Evolutionary conservation across 92 coral and sea anemone genomes (phyloP).

Genomic region (Porites lobata): DNA sequence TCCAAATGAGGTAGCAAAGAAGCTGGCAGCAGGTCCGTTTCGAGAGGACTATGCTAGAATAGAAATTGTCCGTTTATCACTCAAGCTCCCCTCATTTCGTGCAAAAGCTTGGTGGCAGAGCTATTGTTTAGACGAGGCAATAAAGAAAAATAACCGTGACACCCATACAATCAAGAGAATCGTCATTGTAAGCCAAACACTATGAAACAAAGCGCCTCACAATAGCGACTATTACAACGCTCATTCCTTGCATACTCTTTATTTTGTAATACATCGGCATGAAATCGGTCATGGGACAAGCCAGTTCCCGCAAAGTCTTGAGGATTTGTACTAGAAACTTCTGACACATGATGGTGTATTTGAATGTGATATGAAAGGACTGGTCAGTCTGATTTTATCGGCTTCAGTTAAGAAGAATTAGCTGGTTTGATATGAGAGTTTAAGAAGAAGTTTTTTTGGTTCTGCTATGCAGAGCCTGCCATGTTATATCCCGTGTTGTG

Average conservation of each 20-base stretch:
- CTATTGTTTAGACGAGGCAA: background rate
- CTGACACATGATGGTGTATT: no score
- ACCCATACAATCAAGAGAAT: background rate
- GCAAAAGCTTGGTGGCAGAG: background rate
- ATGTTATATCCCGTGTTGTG: no score
- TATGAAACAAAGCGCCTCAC: constrained; percentile 6
- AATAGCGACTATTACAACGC: background rate
- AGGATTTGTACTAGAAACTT: background rate
- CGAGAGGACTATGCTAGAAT: no score
- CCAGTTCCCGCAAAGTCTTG: background rate
- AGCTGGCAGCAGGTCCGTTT: no score
- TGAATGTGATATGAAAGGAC: no score
- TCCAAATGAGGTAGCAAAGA: background rate
- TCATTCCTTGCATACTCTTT: constrained; percentile 34
- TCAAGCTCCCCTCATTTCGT: background rate
- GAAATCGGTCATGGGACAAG: background rate
- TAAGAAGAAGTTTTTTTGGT: no score
- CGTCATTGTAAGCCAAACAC: constrained; percentile 25
- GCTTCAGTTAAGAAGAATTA: background rate
- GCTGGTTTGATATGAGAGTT: background rate
- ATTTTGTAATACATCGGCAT: background rate
- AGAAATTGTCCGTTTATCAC: background rate
- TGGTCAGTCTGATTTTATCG: background rate
- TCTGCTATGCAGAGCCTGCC: no score
- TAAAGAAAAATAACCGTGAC: background rate